Evolutionary conservation across 2,113 vertebrate species (phyloP), one percentile per base, ranked within the genome.

Genomic region (Cheirogaleus medius): DNA sequence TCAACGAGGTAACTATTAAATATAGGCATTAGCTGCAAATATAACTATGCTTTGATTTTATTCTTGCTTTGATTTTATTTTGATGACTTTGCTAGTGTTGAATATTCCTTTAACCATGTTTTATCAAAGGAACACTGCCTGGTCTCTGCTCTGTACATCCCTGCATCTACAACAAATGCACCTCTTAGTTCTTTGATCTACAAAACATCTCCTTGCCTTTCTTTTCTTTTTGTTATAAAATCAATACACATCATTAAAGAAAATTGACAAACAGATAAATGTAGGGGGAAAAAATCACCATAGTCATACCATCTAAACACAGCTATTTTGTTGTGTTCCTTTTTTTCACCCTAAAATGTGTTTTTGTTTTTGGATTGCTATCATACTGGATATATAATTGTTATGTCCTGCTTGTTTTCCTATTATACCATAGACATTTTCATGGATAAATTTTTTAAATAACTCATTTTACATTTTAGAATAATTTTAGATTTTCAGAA

Each of bases 211-310:
- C 71, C 27, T 64, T 89, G 37, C 49, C 87, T 97, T 91, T 44
- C 69, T 49, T 91, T 69, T 76, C 27, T 84, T 92, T 93, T 83
- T 90, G 88, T 85, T 92, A 82, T 94, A 92, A 98, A 97, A 95
- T 86, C 82, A 97, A 56, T 91, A 78, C 3, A 42, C 63, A 87
- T 81, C 60, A 94, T 95, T 97, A 82, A 92, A 81, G 58, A 88
- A 96, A 97, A 91, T 78, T 86, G 42, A 34, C 32, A 64, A 90
- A 39, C 39, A 92, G 87, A 82, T 85, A 78, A 90, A 84, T 88
- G 47, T 63, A 42, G n/a, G 37, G 29, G 37, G 23, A 17, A 9
- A 83, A 83, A 88, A 84, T 86, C 37, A 77, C n/a, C 54, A 73
- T 77, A 64, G 39, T 54, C 42, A 77, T 32, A 68, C 23, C 2